Conservation (phyloP, 2,797 vertebrate genomes). For the Lacerta agilis region DNA sequence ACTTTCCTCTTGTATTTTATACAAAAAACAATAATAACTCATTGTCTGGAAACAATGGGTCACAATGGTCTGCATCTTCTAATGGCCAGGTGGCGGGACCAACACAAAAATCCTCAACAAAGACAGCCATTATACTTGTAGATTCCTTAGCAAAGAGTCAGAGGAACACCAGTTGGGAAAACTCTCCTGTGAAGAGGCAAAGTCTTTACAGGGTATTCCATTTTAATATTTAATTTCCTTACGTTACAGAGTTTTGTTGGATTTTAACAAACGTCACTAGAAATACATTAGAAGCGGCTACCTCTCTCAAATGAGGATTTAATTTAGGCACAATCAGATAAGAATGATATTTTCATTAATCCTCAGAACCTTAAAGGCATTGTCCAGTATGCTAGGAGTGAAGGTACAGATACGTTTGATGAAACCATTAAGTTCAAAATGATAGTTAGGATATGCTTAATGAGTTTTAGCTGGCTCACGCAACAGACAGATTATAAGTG, state of each 20-base stretch:
- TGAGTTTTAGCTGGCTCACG: conserved; percentile 44
- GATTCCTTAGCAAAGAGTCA: neutral
- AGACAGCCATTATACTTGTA: neutral
- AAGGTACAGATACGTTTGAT: conserved; percentile 49
- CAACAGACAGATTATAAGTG: conserved; percentile 53
- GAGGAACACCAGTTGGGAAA: neutral
- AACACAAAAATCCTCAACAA: neutral
- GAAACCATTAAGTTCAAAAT: conserved; percentile 63
- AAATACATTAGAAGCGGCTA: conserved; percentile 35
- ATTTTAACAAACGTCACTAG: conserved; percentile 29
- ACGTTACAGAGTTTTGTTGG: conserved; percentile 20
- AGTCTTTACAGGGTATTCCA: neutral
- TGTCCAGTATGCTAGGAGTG: conserved; percentile 61
- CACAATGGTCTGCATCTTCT: neutral
- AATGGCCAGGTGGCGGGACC: neutral
- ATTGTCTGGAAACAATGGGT: neutral
- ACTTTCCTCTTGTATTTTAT: neutral
- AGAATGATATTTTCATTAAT: conserved; percentile 67
- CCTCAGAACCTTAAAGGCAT: conserved; percentile 63
- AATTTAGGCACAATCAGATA: conserved; percentile 49
- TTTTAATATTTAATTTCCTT: conserved; percentile 11
- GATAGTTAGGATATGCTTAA: conserved; percentile 63
- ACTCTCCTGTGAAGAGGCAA: neutral
- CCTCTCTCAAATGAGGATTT: conserved; percentile 56
- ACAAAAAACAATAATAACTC: neutral